Evolutionary conservation across 2,113 vertebrate species (phyloP).

Genomic region (Calidris pugnax): DNA sequence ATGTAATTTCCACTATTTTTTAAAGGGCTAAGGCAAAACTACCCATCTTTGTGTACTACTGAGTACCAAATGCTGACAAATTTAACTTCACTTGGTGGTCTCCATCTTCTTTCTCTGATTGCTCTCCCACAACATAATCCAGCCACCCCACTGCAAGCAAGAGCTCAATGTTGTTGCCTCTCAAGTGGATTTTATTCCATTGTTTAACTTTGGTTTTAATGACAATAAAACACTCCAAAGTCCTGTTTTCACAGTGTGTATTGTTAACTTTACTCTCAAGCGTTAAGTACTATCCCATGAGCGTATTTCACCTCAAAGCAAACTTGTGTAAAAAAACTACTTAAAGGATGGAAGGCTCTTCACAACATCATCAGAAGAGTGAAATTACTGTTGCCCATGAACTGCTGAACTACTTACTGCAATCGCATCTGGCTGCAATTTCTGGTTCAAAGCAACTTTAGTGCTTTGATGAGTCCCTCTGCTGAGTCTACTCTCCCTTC

Average conservation of each 20-base stretch:
- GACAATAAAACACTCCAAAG: rapidly evolving
- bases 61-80: not conserved
- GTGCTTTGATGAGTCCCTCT: not conserved
- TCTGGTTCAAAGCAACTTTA: not conserved
- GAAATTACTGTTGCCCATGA: not conserved
- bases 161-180: not conserved
- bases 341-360: not conserved
- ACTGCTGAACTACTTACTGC: not conserved
- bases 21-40: not conserved
- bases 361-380: not conserved
- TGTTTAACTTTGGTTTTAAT: not conserved
- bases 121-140: not conserved
- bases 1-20: not conserved
- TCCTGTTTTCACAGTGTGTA: rapidly evolving
- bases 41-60: not conserved
- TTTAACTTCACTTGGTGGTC: not conserved
- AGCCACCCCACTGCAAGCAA: too few species aligned
- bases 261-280: not conserved
- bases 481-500: not conserved
- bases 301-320: not conserved
- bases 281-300: not conserved
- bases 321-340: not conserved
- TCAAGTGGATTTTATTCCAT: not conserved
- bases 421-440: not conserved
- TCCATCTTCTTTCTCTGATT: not conserved